Base-by-base conservation (phyloP, 2,797 vertebrate species). In the Pterois miles region DNA sequence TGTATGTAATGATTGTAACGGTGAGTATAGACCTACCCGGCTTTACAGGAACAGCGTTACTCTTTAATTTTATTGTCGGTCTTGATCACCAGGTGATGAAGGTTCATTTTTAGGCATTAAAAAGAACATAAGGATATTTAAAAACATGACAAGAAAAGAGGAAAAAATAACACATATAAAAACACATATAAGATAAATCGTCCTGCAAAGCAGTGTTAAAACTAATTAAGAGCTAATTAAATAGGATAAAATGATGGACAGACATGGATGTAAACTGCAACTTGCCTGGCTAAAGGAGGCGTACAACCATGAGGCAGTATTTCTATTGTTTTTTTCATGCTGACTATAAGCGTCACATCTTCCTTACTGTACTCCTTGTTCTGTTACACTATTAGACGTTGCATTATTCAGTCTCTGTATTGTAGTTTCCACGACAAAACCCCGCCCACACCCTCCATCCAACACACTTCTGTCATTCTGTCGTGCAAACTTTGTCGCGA, bases 401-500 rank as follows among this genome's bases (percentile, higher is more conserved):
- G 10, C 38, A n/a, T 60, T 31, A 22, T 23, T 69, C 7, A 1
- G 34, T 70, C 29, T 50, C 11, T 40, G 16, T 66, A 13, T 63
- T 71, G 60, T 16, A 34, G 36, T 25, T 59, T 67, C 20, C 13
- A 1, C 3, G 0, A 57, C 25, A 60, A 64, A 68, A 53, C 29
- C 18, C 27, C 69, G 27, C 82, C 50, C 68, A 50, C 54, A 4
- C 5, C 31, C 18, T 52, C 13, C 58, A 34, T 68, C 72, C 63
- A 23, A 76, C 83, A 25, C 83, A 27, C 53, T 43, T 25, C 31
- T 54, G 48, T 64, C 34, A 57, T 52, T 58, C 74, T 18, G 8
- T 54, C 27, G 12, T 33, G 40, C 31, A 71, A 62, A 80, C 52
- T 59, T 62, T 60, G 40, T 13, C 3, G 2, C 48, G n/a, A 46